These are phyloP conservation scores for Bergia sp. DNA, from an alignment of 92 coral and sea anemone genomes.

Conservation along the genomic window DNA sequence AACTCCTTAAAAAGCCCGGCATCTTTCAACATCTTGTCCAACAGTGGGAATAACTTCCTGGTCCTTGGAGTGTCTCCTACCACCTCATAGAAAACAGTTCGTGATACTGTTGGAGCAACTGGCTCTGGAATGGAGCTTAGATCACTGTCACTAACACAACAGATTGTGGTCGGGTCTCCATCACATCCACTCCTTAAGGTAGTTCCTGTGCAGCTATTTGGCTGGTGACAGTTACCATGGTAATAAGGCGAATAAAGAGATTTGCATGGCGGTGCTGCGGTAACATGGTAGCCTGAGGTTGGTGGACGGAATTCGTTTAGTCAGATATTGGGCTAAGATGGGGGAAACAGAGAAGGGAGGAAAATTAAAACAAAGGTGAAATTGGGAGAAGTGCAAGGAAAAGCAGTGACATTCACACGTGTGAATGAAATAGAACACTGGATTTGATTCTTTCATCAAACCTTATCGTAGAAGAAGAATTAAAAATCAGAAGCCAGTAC, in stretches of 20 bases:
- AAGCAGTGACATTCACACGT: not conserved
- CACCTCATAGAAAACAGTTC: constrained; percentile 40
- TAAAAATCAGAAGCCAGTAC: too few relatives aligned
- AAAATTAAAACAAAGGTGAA: not conserved
- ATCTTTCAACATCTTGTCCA: constrained; percentile 53
- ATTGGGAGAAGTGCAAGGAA: not conserved
- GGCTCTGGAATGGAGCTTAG: constrained; percentile 31
- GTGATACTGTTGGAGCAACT: constrained; percentile 31
- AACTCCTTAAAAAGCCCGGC: constrained; percentile 47
- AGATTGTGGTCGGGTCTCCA: constrained; percentile 36
- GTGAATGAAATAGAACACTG: too few relatives aligned
- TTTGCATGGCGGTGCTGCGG: not conserved
- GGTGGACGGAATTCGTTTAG: not conserved
- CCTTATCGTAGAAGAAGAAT: too few relatives aligned
- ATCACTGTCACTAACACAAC: constrained; percentile 59
- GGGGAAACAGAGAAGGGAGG: not conserved
- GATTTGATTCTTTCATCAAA: too few relatives aligned
- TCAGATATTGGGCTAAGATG: not conserved
- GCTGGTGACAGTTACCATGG: constrained; percentile 58
- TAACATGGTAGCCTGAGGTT: not conserved
- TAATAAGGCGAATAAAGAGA: constrained; percentile 51
- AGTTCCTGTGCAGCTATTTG: constrained; percentile 66
- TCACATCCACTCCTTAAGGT: constrained; percentile 55
- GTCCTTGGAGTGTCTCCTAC: constrained; percentile 64
- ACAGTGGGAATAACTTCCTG: constrained; percentile 59